Conservation (phyloP, 2,888 invertebrate species). For the Zaprionus lineosus region DNA sequence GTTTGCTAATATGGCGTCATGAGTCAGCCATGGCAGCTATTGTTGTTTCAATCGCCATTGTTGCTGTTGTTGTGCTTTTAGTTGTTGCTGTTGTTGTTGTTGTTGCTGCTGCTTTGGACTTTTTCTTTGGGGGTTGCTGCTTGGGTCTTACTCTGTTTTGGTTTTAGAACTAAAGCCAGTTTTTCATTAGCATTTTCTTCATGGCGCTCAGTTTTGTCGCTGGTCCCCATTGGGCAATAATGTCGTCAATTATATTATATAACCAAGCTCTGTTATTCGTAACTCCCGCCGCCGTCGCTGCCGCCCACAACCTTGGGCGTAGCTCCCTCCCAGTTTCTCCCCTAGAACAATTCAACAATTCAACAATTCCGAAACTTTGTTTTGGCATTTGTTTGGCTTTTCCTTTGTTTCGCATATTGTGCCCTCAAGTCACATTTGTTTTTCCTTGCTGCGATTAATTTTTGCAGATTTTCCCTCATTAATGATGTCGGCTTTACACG, state of each 20-base stretch:
- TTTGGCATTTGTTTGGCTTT: slow-evolving; percentile 23
- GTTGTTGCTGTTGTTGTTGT: slow-evolving; percentile 16
- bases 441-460: slow-evolving; percentile 10
- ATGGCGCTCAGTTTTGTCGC: slow-evolving; percentile 40
- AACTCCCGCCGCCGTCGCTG: not conserved
- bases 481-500: slow-evolving; percentile 45
- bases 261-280: slow-evolving; percentile 39
- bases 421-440: slow-evolving; percentile 28
- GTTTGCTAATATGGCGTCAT: slow-evolving; percentile 56
- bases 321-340: not conserved
- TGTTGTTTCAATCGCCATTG: slow-evolving; percentile 9
- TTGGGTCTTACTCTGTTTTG: slow-evolving; percentile 28
- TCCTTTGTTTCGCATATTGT: slow-evolving; percentile 18
- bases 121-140: not conserved
- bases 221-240: slow-evolving; percentile 54
- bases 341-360: not conserved
- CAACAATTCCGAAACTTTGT: slow-evolving; percentile 23
- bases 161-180: slow-evolving; percentile 22
- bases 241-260: slow-evolving; percentile 67
- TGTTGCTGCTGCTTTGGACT: slow-evolving; percentile 9
- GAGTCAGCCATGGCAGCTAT: slow-evolving; percentile 40
- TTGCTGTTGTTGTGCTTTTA: slow-evolving; percentile 7
- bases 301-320: not conserved
- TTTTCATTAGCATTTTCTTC: slow-evolving; percentile 44
- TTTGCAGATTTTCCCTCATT: slow-evolving; percentile 22